These are phyloP conservation scores for Gasteruption jaculator DNA, from an alignment of 2,888 invertebrate genomes.

Conservation along the genomic window DNA sequence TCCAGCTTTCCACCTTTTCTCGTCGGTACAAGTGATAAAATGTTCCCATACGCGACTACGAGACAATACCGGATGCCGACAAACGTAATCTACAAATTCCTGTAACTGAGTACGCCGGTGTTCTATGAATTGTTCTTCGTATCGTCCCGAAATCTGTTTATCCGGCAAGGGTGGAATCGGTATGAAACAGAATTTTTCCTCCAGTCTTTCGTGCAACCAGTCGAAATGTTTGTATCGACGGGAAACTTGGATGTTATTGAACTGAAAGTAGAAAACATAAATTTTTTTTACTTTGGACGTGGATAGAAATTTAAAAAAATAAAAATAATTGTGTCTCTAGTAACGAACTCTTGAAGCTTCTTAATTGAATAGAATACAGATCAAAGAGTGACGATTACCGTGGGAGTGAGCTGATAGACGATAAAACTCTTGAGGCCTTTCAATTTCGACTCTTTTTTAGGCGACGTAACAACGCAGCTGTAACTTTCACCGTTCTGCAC, in stretches of 20 bases:
- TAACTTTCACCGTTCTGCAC: conserved; percentile 69
- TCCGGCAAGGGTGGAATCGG: conserved; percentile 97
- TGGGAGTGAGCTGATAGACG: conserved; percentile 92
- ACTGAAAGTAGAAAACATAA: conserved; percentile 50
- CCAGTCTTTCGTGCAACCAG: conserved; percentile 93
- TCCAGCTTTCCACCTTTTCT: conserved; percentile 95
- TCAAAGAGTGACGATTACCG: conserved; percentile 52
- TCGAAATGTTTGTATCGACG: conserved; percentile 98
- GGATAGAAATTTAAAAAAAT: neutral
- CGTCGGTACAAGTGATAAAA: conserved; percentile 95
- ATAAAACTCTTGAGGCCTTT: conserved; percentile 97
- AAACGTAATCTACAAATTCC: conserved; percentile 95
- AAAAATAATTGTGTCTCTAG: neutral
- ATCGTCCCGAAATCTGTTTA: conserved; percentile 95
- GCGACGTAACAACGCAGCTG: conserved; percentile 84
- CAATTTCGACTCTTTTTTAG: conserved; percentile 95
- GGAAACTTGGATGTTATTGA: conserved; percentile 88
- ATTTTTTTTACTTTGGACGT: neutral
- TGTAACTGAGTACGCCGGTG: conserved; percentile 91
- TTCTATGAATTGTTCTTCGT: conserved; percentile 96
- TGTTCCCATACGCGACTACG: conserved; percentile 93
- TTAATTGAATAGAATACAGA: conserved; percentile 8
- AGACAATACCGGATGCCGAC: conserved; percentile 91
- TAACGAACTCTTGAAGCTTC: conserved; percentile 1
- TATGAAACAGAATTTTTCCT: conserved; percentile 90